Evolutionary conservation across 1,140 invertebrate species (phyloP).

Genomic region (Leucophenga varia): DNA sequence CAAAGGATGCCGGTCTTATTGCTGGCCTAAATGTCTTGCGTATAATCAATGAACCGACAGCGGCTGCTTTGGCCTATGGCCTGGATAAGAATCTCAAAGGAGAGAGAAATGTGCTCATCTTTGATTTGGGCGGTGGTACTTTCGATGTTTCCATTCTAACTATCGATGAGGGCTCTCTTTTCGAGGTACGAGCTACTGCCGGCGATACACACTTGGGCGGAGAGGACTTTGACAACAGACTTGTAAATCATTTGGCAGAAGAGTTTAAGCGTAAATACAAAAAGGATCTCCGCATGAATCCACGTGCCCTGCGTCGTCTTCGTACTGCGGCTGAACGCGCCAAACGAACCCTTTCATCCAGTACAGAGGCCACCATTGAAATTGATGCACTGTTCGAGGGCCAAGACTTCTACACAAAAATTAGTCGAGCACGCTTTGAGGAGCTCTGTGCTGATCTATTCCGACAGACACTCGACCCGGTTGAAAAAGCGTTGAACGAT

Average conservation of each 20-base stretch:
- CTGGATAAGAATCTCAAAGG: conserved; percentile 76
- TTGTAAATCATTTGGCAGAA: conserved; percentile 73
- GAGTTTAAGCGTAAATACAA: conserved; percentile 84
- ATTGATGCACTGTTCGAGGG: conserved; percentile 73
- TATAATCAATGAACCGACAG: conserved; percentile 74
- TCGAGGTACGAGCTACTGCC: conserved; percentile 76
- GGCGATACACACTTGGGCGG: conserved; percentile 73
- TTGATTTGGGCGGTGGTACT: conserved; percentile 73
- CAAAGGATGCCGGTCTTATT: conserved; percentile 68
- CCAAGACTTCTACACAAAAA: conserved; percentile 80
- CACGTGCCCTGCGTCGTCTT: conserved; percentile 73
- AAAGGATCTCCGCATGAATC: conserved; percentile 73
- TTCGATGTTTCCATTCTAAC: conserved; percentile 85
- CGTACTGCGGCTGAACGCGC: conserved; percentile 72
- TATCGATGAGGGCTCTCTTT: conserved; percentile 81
- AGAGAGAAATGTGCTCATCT: conserved; percentile 71
- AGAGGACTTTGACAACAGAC: conserved; percentile 73
- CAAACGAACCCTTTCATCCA: conserved; percentile 67
- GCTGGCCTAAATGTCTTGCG: conserved; percentile 69
- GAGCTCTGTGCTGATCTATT: conserved; percentile 83
- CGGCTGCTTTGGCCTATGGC: conserved; percentile 73
- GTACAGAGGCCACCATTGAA: conserved; percentile 69
- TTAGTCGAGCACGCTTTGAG: conserved; percentile 80
- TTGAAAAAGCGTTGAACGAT: conserved; percentile 72
- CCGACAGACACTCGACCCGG: conserved; percentile 66